Conservation (phyloP, 2,113 vertebrate species). For the Bambusicola thoracicus region DNA sequence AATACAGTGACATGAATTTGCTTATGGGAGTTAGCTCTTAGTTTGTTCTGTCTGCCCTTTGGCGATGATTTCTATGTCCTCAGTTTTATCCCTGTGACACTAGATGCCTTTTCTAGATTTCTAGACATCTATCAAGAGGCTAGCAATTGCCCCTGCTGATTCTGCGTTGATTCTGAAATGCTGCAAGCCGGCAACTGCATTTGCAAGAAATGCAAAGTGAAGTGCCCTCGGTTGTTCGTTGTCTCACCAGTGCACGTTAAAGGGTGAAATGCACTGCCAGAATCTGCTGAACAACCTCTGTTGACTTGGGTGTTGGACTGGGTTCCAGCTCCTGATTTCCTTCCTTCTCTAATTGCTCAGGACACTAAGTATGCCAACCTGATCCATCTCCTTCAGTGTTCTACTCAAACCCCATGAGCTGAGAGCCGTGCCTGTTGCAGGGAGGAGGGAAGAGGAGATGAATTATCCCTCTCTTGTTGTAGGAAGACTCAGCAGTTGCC, state of each 20-base stretch:
- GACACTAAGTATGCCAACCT: background rate
- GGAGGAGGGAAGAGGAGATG: conserved; percentile 41
- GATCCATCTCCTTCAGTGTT: background rate
- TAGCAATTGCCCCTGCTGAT: background rate
- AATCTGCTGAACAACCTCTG: background rate
- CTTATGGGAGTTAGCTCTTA: background rate
- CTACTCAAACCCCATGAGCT: background rate
- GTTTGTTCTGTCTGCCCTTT: background rate
- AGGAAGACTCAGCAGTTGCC: conserved; percentile 60
- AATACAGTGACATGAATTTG: background rate
- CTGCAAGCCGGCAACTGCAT: background rate
- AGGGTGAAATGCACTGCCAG: background rate
- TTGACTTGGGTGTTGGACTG: background rate
- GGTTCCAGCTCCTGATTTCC: background rate
- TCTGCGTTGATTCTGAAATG: background rate
- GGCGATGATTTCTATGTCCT: background rate
- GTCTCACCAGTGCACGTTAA: background rate
- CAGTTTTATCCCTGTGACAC: background rate
- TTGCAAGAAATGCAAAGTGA: background rate
- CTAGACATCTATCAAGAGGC: background rate
- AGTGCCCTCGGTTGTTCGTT: background rate
- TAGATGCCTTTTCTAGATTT: background rate
- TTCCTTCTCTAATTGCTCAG: background rate
- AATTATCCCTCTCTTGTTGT: conserved; percentile 54
- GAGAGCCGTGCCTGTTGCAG: background rate